A percentile compares a stretch with the other conserved stretches of the same genome.
Evolutionary conservation across 2,888 invertebrate species (phyloP).

Genomic region (Hemicrepidius hirtus): DNA sequence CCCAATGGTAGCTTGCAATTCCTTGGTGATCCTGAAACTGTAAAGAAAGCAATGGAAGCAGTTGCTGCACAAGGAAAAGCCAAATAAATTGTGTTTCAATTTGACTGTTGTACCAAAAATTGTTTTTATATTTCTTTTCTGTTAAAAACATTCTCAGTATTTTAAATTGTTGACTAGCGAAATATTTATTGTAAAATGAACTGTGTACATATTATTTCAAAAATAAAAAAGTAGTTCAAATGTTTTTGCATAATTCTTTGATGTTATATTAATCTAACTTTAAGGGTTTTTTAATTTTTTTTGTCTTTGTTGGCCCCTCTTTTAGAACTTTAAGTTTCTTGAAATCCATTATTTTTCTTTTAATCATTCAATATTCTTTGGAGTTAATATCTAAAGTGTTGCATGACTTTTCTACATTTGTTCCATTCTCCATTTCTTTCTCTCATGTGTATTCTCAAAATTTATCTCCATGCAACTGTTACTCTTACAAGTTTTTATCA

Average conservation of each 20-base stretch:
- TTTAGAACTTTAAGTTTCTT: too few species aligned
- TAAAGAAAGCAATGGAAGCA: constrained; percentile 84
- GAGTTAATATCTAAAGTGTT: too few species aligned
- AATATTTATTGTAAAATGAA: too few species aligned
- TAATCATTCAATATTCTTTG: too few species aligned
- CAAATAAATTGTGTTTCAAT: constrained; percentile 71
- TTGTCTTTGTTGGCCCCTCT: too few species aligned
- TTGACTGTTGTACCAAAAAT: not conserved
- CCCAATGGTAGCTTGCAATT: constrained; percentile 81
- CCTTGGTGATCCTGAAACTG: constrained; percentile 86
- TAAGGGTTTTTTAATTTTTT: too few species aligned
- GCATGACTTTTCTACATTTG: too few species aligned
- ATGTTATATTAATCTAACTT: not conserved
- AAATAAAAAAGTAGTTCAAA: constrained; percentile 3
- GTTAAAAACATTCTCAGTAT: not conserved
- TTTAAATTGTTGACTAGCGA: not conserved
- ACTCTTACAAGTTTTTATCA: too few species aligned
- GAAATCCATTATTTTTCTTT: too few species aligned
- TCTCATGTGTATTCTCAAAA: too few species aligned
- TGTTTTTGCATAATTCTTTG: not conserved
- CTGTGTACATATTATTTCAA: not conserved
- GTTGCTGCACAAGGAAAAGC: constrained; percentile 88
- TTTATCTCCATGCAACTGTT: too few species aligned
- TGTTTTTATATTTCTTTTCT: not conserved
- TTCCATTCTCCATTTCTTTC: too few species aligned